Evolutionary conservation across 2,888 invertebrate genomes (phyloP).

Genomic region (Ennomos erosarius): DNA sequence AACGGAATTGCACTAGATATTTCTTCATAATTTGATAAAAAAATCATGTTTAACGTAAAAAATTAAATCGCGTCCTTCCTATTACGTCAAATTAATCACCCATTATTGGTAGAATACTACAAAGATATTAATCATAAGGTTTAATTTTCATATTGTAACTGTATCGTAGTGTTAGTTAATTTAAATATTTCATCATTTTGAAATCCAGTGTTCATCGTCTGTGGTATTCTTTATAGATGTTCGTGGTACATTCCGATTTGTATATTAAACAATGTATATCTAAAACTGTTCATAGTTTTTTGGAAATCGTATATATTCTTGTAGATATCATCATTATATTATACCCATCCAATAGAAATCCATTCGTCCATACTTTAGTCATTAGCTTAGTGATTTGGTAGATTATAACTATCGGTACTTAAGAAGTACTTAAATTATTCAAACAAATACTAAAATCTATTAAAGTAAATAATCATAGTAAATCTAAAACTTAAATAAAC

Average conservation of each 20-base stretch:
- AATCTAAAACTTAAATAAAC: slow-evolving; percentile 24
- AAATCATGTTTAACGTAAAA: background rate
- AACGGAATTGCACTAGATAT: no score
- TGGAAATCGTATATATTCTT: slow-evolving; percentile 51
- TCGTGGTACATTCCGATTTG: slow-evolving; percentile 60
- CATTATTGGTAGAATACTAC: slow-evolving; percentile 2
- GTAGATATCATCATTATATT: slow-evolving; percentile 47
- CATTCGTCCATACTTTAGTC: slow-evolving; percentile 84
- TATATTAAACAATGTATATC: slow-evolving; percentile 37
- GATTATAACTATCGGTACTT: slow-evolving; percentile 63
- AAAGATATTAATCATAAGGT: slow-evolving; percentile 2
- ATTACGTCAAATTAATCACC: background rate
- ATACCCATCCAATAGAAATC: slow-evolving; percentile 67
- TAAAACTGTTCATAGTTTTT: slow-evolving; percentile 45
- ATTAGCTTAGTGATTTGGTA: slow-evolving; percentile 68
- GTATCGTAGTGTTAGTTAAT: background rate
- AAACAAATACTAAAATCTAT: slow-evolving; percentile 37
- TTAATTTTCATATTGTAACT: slow-evolving; percentile 2
- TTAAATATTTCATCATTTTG: slow-evolving; percentile 24
- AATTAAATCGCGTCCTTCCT: background rate
- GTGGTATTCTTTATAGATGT: slow-evolving; percentile 60
- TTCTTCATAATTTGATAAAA: no score
- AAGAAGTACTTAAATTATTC: slow-evolving; percentile 70
- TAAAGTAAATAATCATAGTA: slow-evolving; percentile 30
- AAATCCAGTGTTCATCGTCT: slow-evolving; percentile 66